A percentile compares a stretch with the other conserved stretches of the same genome.
Conservation (phyloP, 2,113 vertebrate species). For the Gasterosteus nipponicus region DNA sequence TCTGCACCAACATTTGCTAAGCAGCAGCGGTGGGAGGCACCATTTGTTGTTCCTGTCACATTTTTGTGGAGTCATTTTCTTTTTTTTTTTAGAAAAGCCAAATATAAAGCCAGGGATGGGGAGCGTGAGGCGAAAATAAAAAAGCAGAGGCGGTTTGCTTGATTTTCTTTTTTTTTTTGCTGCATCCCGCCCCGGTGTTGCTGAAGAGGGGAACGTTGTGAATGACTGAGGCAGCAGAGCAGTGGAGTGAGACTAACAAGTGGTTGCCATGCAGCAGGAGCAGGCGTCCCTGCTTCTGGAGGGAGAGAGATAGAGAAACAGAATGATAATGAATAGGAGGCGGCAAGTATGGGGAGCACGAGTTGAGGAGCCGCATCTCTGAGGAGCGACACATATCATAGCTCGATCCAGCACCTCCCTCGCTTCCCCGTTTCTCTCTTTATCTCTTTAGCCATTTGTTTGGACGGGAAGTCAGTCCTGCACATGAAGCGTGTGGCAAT, state of each 20-base stretch:
- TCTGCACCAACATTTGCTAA: constrained; percentile 62
- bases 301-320: constrained; percentile 74
- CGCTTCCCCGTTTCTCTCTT: constrained; percentile 29
- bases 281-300: constrained; percentile 70
- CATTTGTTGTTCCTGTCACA: constrained; percentile 56
- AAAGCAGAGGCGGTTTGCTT: constrained; percentile 42
- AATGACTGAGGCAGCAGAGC: constrained; percentile 71
- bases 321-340: constrained; percentile 81
- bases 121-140: constrained; percentile 25
- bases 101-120: constrained; percentile 40
- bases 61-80: constrained; percentile 52
- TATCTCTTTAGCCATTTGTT: constrained; percentile 33
- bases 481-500: constrained; percentile 48
- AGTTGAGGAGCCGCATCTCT: constrained; percentile 65
- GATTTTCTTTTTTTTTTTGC: constrained; percentile 52
- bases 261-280: constrained; percentile 80
- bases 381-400: constrained; percentile 54
- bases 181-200: constrained; percentile 51
- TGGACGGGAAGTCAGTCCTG: constrained; percentile 44
- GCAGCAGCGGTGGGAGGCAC: constrained; percentile 53
- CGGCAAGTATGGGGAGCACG: constrained; percentile 68
- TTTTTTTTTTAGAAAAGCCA: constrained; percentile 41
- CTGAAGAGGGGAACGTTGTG: constrained; percentile 55
- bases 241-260: constrained; percentile 80
- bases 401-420: constrained; percentile 42